Evolutionary conservation across 2,113 vertebrate species (phyloP).

Genomic region (Alosa alosa): DNA sequence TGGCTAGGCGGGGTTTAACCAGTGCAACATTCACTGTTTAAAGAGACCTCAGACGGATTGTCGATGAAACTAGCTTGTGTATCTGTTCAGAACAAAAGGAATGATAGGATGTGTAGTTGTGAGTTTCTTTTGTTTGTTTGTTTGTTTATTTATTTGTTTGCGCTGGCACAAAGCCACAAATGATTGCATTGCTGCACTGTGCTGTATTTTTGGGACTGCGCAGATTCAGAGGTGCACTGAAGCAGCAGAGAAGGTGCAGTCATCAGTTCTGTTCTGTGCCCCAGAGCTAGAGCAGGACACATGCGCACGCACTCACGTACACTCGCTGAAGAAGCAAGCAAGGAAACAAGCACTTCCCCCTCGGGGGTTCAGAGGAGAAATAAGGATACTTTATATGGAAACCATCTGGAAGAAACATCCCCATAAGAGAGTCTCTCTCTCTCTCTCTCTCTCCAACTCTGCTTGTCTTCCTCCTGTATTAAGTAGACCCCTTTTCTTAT

Average conservation of each 20-base stretch:
- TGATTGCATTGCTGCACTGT: not conserved
- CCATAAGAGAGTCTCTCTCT: not conserved
- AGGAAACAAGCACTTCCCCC: not conserved
- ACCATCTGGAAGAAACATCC: not conserved
- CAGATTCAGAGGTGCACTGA: not conserved
- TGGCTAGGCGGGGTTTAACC: slow-evolving; percentile 43
- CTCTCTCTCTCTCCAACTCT: not conserved
- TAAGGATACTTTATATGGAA: not conserved
- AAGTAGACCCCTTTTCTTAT: not conserved
- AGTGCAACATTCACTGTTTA: slow-evolving; percentile 60
- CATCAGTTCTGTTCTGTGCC: not conserved
- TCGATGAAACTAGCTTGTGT: not conserved
- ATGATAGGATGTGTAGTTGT: not conserved
- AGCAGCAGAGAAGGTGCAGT: not conserved
- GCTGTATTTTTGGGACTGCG: not conserved
- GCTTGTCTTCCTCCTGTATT: not conserved
- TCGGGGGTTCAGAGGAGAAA: not conserved
- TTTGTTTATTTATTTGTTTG: not conserved
- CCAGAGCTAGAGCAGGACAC: not conserved
- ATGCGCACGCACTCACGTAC: not conserved
- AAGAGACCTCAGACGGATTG: slow-evolving; percentile 32
- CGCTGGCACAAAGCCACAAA: not conserved
- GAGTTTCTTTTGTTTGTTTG: too few species aligned
- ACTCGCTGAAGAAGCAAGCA: not conserved
- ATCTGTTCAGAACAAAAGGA: slow-evolving; percentile 6